Base-by-base conservation (phyloP, 2,888 invertebrate species). In the Drosophila robusta region DNA sequence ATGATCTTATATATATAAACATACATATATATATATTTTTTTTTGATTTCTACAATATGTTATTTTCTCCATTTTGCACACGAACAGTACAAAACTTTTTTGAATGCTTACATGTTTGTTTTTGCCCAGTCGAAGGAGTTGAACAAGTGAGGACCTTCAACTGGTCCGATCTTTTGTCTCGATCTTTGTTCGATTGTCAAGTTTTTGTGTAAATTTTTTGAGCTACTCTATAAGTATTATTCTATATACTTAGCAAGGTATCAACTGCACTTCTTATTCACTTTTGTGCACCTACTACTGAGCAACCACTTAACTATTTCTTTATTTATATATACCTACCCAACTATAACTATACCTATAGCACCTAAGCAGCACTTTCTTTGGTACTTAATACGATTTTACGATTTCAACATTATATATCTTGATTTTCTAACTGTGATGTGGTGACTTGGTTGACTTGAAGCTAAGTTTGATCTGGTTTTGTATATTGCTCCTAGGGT, bases 31-130 rank as follows among this genome's bases (percentile, higher is more conserved):
- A 47, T 58, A 4, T 60, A 26, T 54, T 51, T 70, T 52, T 34
- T 54, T 51, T 71, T 52, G 29, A 54, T 58, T 68, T 65, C 5
- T 14, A 63, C 36, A 66, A 50, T 60, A 65, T 68, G 67, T 67
- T 80, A 44, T 56, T 38, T 12, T 34, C 4, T 4, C 34, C 58
- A 50, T 67, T 80, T 78, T 80, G 84, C 90, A 89, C 75, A 78
- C 75, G 38, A 58, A 71, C 56, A 68, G 44, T 70, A 74, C 58
- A 47, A 61, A 18, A 57, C 24, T 62, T 89, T 86, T 86, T 89
- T 89, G 90, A 90, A 90, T 88, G 90, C 89, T 80, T 87, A 89
- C 74, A 80, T 86, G 83, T 89, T 89, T 85, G 88, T 78, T 90
- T 90, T 87, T 85, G 90, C 75, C 44, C 67, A 76, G 45, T 69